These are phyloP conservation scores for Drosophila nr. medialis DNA, from an alignment of 2,888 invertebrate genomes.

Conservation along the genomic window DNA sequence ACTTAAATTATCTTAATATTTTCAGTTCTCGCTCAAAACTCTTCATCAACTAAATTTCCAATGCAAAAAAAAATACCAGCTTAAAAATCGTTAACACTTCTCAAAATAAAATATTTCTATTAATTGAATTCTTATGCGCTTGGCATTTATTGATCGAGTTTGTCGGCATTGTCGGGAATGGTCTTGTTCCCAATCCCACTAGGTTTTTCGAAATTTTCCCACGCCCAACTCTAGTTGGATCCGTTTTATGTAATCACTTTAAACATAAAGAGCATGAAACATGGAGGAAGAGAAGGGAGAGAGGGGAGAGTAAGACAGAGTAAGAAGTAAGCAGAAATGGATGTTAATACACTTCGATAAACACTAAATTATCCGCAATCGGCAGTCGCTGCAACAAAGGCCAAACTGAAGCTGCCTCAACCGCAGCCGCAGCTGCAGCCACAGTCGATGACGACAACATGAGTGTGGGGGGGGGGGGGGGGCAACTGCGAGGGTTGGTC, in stretches of 20 bases:
- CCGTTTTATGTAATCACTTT: constrained; percentile 4
- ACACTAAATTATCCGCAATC: constrained; percentile 58
- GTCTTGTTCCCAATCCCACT: not conserved
- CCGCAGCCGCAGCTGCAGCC: constrained; percentile 15
- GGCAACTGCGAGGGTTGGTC: constrained; percentile 10
- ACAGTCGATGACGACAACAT: constrained; percentile 31
- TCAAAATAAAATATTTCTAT: not conserved
- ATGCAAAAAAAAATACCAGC: not conserved
- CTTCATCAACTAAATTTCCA: not conserved
- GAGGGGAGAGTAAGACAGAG: not conserved
- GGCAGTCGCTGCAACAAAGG: constrained; percentile 33
- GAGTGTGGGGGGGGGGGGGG: constrained; percentile 17
- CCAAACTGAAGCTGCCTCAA: constrained; percentile 29
- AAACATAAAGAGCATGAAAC: not conserved
- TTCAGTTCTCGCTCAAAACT: not conserved
- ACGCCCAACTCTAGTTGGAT: not conserved
- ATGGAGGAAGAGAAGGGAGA: not conserved
- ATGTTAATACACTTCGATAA: constrained; percentile 65
- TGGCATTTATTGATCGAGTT: not conserved
- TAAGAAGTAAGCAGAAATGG: constrained; percentile 9
- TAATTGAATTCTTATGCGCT: not conserved
- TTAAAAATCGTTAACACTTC: not conserved
- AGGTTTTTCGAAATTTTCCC: not conserved
- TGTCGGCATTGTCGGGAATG: not conserved
- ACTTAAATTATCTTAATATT: not conserved